Evolutionary conservation across 2,113 vertebrate genomes (phyloP), one percentile per base, ranked within the genome.

Genomic region (Phaethornis superciliosus): DNA sequence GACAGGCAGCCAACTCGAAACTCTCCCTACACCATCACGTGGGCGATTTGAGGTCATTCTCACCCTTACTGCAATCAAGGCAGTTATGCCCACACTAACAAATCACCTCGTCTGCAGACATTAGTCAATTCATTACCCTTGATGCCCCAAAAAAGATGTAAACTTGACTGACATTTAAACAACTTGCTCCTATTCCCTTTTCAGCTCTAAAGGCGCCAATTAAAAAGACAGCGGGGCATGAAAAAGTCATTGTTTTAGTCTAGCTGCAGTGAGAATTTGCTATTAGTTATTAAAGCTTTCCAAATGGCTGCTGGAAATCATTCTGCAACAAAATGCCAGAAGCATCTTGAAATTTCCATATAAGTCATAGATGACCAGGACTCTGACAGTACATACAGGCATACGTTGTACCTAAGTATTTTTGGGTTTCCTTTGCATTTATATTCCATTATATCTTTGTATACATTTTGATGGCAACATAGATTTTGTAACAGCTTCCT

Each of bases 281-380:
- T 94, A 80, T 91, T 90, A 95, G 85, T 96, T 96, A 90, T 87
- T 89, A 94, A 93, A 92, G 18, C n/a, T 87, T 87, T 91, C 81
- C 60, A 78, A 86, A 72, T 32, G 26, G 14, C 32, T 85, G 10
- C 33, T 75, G 60, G 51, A 93, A 95, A 81, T 72, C 4, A 27
- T 80, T 92, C 4, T 1, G 16, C 55, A 27, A 26, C 7, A 94
- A 89, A 95, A 92, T 75, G n/a, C 24, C 65, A 88, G 71, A 83
- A 93, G 14, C n/a, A 69, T 93, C 81, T 70, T 88, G 55, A 95
- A 95, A 89, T 89, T 67, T 91, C 54, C 33, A 23, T n/a, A 6
- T 59, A 84, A 92, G 63, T 56, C 56, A 40, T 8, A 68, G 32
- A 55, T 60, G 59, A 68, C 15, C 15, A 74, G 9, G 47, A 40